These are phyloP conservation scores for Parochlus steinenii DNA, from an alignment of 2,888 invertebrate genomes.

Conservation along the genomic window DNA sequence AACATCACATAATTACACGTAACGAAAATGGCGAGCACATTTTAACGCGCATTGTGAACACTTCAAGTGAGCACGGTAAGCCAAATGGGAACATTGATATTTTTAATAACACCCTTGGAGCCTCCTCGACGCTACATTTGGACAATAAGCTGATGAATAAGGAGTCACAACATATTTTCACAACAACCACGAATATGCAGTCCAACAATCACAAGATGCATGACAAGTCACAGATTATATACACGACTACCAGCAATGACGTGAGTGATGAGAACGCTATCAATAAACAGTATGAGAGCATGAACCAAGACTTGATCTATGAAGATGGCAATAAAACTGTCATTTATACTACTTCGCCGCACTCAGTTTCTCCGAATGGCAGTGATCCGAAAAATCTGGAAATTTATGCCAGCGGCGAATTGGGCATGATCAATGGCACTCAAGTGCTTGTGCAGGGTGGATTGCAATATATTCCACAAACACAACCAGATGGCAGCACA, in stretches of 20 bases:
- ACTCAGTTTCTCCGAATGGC: not conserved
- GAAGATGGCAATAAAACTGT: slow-evolving; percentile 73
- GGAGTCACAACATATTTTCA: no score
- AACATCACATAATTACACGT: slow-evolving; percentile 30
- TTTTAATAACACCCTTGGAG: slow-evolving; percentile 3
- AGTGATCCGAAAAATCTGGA: slow-evolving; percentile 60
- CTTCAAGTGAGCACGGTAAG: not conserved
- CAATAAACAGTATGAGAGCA: slow-evolving; percentile 33
- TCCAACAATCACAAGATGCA: slow-evolving; percentile 5
- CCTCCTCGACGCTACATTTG: no score
- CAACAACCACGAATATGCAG: slow-evolving; percentile 1
- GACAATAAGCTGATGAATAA: no score
- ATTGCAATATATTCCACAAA: slow-evolving; percentile 25
- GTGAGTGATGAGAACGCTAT: slow-evolving; percentile 9
- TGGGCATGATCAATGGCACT: slow-evolving; percentile 25
- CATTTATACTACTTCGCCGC: slow-evolving; percentile 55
- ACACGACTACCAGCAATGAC: slow-evolving; percentile 19
- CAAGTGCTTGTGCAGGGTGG: slow-evolving; percentile 30
- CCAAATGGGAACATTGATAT: slow-evolving; percentile 7
- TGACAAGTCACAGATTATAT: slow-evolving; percentile 29
- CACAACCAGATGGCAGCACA: slow-evolving; percentile 23
- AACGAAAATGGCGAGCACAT: slow-evolving; percentile 32
- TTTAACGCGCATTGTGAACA: slow-evolving; percentile 28
- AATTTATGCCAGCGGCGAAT: slow-evolving; percentile 34
- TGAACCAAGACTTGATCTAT: slow-evolving; percentile 70